phyloP scores from a whole-genome alignment of 2,113 vertebrate species.

The Limanda limanda region DNA sequence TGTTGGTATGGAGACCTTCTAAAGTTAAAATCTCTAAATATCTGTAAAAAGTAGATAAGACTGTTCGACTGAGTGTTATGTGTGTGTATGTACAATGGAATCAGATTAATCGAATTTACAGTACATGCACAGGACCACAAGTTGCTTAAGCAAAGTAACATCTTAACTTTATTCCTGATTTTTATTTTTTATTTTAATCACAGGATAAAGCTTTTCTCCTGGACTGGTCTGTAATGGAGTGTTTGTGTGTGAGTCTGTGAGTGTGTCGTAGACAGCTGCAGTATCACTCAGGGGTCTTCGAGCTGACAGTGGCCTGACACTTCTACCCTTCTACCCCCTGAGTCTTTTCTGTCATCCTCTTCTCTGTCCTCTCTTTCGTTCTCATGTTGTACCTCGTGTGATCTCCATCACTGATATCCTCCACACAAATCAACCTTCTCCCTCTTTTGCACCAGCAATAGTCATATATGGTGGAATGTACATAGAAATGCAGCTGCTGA shows the following conservation, averaged over 20 bases:
- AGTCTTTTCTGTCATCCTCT: constrained; percentile 41
- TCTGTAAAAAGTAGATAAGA: no score
- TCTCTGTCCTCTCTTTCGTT: constrained; percentile 20
- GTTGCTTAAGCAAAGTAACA: no score
- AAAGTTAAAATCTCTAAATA: no score
- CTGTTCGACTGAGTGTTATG: no score
- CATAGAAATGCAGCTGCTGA: not conserved
- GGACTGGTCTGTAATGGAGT: no score
- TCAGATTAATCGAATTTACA: no score
- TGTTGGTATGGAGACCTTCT: no score
- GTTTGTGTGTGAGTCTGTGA: no score
- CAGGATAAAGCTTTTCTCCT: no score
- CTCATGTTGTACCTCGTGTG: not conserved
- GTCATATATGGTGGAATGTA: not conserved
- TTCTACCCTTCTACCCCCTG: constrained; percentile 48
- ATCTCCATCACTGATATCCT: not conserved
- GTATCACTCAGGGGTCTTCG: constrained; percentile 62
- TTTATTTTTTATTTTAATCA: no score
- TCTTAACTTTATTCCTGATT: not conserved
- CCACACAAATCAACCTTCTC: not conserved
- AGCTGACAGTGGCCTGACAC: constrained; percentile 47
- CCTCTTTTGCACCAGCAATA: not conserved
- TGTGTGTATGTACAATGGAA: no score
- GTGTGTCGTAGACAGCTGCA: constrained; percentile 51
- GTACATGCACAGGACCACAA: no score